These are phyloP conservation scores for Propithecus coquereli DNA, from an alignment of 2,113 vertebrate genomes.

Conservation along the genomic window DNA sequence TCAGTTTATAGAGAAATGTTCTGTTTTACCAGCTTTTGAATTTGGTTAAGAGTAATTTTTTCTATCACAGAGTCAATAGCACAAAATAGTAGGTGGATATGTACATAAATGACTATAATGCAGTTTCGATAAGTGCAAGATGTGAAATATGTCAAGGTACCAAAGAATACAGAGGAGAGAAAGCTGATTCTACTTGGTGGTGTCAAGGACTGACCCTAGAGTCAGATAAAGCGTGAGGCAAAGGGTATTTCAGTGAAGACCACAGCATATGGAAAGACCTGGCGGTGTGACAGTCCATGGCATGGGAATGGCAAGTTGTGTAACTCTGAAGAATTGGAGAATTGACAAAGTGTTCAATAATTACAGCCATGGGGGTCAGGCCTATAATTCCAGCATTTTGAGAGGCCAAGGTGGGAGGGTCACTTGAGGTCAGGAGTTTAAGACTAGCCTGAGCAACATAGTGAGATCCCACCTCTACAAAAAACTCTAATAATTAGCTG, in stretches of 20 bases:
- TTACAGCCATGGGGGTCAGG: neutral
- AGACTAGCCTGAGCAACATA: no score
- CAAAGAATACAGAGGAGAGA: neutral
- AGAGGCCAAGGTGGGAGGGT: no score
- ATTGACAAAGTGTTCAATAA: neutral
- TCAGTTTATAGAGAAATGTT: conserved; percentile 9
- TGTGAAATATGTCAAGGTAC: neutral
- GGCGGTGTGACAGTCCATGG: neutral
- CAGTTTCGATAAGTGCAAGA: conserved; percentile 4
- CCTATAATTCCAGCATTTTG: no score
- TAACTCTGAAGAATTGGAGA: neutral
- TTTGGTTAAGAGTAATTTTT: neutral
- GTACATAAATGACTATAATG: neutral
- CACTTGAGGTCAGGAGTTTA: no score
- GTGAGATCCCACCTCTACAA: no score
- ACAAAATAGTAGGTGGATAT: neutral
- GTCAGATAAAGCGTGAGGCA: neutral
- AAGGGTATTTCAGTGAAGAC: neutral
- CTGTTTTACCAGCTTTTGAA: neutral
- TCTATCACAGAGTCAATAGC: neutral
- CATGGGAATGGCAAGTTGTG: neutral
- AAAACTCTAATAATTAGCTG: no score
- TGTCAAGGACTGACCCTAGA: neutral
- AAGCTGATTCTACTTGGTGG: neutral
- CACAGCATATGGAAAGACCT: neutral